A percentile compares a stretch with the other conserved stretches of the same genome.
phyloP scores from a whole-genome alignment of 37 sponge, comb jelly and placozoan genomes.

The Eunapius fragilis region DNA sequence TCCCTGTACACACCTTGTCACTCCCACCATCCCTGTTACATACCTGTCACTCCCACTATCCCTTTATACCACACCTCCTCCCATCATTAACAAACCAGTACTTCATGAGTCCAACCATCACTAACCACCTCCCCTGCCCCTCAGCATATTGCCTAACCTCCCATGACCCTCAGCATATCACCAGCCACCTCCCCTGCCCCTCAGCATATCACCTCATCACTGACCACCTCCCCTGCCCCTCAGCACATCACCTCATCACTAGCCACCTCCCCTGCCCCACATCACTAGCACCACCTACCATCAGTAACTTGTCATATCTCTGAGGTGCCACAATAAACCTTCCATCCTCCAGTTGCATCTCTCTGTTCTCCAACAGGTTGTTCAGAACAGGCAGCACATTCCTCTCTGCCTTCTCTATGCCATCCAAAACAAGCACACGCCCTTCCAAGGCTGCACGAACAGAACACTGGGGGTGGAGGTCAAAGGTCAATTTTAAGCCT shows the following conservation, averaged over 20 bases:
- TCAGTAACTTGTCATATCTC: constrained; percentile 73
- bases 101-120: too few species aligned
- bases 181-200: not conserved
- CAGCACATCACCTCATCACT: not conserved
- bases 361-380: constrained; percentile 94
- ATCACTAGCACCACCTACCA: constrained; percentile 14
- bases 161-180: too few species aligned
- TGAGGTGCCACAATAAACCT: constrained; percentile 77
- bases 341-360: constrained; percentile 94
- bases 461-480: constrained; percentile 45
- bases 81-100: too few species aligned
- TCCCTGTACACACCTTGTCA: too few species aligned
- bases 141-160: too few species aligned
- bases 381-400: constrained; percentile 92
- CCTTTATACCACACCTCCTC: too few species aligned
- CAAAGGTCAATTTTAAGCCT: not conserved
- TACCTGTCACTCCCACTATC: too few species aligned
- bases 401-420: constrained; percentile 92
- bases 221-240: not conserved
- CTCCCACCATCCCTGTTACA: too few species aligned
- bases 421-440: constrained; percentile 82
- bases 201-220: too few species aligned
- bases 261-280: not conserved
- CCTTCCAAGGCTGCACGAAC: constrained; percentile 87
- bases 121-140: not conserved